These are phyloP conservation scores for Anas platyrhynchos DNA, from an alignment of 2,113 vertebrate genomes.

Conservation along the genomic window DNA sequence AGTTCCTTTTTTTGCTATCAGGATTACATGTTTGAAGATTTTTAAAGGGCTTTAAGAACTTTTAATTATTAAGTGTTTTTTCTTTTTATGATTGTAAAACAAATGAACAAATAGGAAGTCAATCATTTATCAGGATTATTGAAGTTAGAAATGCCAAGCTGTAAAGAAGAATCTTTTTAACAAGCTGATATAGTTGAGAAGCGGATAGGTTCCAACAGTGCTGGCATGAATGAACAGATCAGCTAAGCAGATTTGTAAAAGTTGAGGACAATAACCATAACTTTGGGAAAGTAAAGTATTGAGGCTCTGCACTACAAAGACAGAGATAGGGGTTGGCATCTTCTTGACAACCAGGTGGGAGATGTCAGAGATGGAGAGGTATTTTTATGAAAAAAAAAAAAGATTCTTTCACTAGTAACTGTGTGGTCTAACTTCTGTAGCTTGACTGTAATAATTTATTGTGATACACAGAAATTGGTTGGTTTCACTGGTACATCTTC, in stretches of 20 bases:
- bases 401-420: not conserved
- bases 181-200: not conserved
- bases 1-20: not conserved
- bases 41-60: not conserved
- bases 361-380: not conserved
- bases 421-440: not conserved
- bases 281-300: not conserved
- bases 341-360: not conserved
- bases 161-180: not conserved
- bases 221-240: not conserved
- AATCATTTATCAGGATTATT: not conserved
- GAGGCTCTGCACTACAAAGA: not conserved
- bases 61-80: not conserved
- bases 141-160: not conserved
- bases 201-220: not conserved
- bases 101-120: not conserved
- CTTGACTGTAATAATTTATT: not conserved
- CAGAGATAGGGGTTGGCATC: not conserved
- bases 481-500: not conserved
- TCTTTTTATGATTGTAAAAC: not conserved
- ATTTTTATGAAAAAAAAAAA: not conserved
- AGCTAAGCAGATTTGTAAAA: not conserved
- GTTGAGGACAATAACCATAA: not conserved
- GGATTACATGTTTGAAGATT: accelerated
- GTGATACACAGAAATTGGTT: not conserved